Evolutionary conservation across 1,140 invertebrate genomes (phyloP).

Genomic region (Eulimnadia texana): DNA sequence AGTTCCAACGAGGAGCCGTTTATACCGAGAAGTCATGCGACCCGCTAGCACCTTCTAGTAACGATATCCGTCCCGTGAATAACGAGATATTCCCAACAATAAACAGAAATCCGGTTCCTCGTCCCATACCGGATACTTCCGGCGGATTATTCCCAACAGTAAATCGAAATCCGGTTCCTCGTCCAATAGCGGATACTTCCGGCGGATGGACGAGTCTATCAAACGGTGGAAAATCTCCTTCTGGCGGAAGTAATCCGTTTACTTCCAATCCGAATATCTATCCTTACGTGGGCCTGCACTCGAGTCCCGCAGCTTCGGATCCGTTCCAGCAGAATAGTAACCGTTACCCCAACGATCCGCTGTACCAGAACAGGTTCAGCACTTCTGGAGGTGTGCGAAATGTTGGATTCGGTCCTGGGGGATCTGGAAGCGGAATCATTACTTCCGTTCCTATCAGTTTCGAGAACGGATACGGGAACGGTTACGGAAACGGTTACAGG

Average conservation of each 20-base stretch:
- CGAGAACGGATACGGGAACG: too few species aligned
- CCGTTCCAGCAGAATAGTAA: slow-evolving; percentile 17
- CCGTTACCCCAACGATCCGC: slow-evolving; percentile 13
- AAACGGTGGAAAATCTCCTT: slow-evolving; percentile 13
- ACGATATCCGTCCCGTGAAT: background rate
- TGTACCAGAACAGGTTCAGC: background rate
- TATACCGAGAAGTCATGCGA: background rate
- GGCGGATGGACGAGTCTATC: background rate
- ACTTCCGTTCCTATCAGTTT: background rate
- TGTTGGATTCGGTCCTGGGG: background rate
- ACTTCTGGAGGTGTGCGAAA: too few species aligned
- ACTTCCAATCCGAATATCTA: background rate
- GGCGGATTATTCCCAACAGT: background rate
- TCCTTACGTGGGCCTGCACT: background rate
- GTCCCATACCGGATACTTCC: too few species aligned
- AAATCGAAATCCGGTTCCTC: slow-evolving; percentile 19
- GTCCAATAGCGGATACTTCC: background rate
- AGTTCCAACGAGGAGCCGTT: slow-evolving; percentile 15
- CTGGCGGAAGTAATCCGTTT: slow-evolving; percentile 8
- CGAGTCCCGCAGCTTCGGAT: background rate
- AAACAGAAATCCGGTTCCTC: slow-evolving; percentile 20
- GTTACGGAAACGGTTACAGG: too few species aligned
- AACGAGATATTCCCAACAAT: background rate
- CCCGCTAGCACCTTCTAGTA: slow-evolving; percentile 14
- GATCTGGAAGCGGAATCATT: background rate